Evolutionary conservation across 1,140 invertebrate species (phyloP).

Genomic region (Yoshiicerus persimilis): DNA sequence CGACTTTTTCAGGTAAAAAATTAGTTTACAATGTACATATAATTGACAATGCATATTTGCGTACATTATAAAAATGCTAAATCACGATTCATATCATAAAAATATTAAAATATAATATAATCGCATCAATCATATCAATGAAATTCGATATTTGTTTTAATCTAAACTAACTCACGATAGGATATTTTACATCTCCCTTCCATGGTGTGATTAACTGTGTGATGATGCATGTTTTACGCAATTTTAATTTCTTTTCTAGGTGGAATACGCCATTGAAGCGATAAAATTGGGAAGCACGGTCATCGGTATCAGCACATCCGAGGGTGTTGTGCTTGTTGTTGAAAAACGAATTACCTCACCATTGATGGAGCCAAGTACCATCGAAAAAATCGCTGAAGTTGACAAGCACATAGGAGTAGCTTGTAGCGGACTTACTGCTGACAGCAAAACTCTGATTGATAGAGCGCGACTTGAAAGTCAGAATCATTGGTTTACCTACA

Average conservation of each 20-base stretch:
- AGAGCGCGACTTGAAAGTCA: slow-evolving; percentile 93
- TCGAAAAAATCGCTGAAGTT: slow-evolving; percentile 72
- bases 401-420: slow-evolving; percentile 97
- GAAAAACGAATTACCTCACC: slow-evolving; percentile 97
- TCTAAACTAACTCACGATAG: background rate
- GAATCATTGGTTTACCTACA: slow-evolving; percentile 97
- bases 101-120: background rate
- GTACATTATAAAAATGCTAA: no score
- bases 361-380: slow-evolving; percentile 83
- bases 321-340: slow-evolving; percentile 93
- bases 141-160: background rate
- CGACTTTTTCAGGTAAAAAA: slow-evolving; percentile 91
- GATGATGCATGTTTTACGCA: background rate
- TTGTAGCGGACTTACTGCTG: slow-evolving; percentile 96
- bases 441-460: slow-evolving; percentile 93
- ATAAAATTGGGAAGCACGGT: slow-evolving; percentile 99
- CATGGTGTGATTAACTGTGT: no score
- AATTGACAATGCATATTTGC: no score
- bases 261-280: slow-evolving; percentile 99
- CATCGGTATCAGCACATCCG: slow-evolving; percentile 93
- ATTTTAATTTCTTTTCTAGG: slow-evolving; percentile 54
- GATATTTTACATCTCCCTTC: no score
- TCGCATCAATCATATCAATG: background rate
- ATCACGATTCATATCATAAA: background rate
- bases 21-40: background rate